Percentiles rank a stretch among this genome's conserved stretches.
phyloP scores from a whole-genome alignment of 1,140 invertebrate genomes.

The Drosophila prosaltans region DNA sequence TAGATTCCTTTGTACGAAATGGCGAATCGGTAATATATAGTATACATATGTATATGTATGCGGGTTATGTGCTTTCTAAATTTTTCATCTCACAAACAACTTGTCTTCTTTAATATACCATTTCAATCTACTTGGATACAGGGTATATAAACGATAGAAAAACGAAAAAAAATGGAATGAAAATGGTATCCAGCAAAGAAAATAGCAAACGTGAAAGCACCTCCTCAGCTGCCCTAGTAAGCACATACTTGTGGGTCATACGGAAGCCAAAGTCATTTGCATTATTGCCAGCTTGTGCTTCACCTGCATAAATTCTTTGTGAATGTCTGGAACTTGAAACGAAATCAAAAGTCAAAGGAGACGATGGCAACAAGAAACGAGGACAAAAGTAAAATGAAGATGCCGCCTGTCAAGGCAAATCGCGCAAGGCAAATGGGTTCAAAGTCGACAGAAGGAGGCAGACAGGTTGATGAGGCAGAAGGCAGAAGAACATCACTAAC shows the following conservation, averaged over 20 bases:
- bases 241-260: constrained; percentile 45
- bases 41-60: too few relatives aligned
- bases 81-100: not conserved
- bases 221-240: constrained; percentile 13
- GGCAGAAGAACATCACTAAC: constrained; percentile 32
- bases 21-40: too few relatives aligned
- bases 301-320: constrained; percentile 26
- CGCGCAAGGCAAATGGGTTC: constrained; percentile 69
- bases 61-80: too few relatives aligned
- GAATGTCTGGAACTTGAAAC: constrained; percentile 58
- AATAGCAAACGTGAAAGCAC: constrained; percentile 33
- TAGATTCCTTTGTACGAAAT: too few relatives aligned
- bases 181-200: constrained; percentile 17
- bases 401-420: constrained; percentile 48
- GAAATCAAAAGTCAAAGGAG: constrained; percentile 65
- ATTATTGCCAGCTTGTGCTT: constrained; percentile 56
- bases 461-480: constrained; percentile 18
- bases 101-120: not conserved
- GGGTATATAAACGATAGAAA: constrained; percentile 33
- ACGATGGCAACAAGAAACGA: constrained; percentile 10
- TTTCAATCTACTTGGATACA: not conserved
- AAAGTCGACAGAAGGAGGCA: constrained; percentile 26
- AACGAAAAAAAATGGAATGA: constrained; percentile 1
- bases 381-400: constrained; percentile 34
- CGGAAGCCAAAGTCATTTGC: constrained; percentile 76